phyloP scores from a whole-genome alignment of 2,888 invertebrate genomes.

The Meliscaeva auricollis region DNA sequence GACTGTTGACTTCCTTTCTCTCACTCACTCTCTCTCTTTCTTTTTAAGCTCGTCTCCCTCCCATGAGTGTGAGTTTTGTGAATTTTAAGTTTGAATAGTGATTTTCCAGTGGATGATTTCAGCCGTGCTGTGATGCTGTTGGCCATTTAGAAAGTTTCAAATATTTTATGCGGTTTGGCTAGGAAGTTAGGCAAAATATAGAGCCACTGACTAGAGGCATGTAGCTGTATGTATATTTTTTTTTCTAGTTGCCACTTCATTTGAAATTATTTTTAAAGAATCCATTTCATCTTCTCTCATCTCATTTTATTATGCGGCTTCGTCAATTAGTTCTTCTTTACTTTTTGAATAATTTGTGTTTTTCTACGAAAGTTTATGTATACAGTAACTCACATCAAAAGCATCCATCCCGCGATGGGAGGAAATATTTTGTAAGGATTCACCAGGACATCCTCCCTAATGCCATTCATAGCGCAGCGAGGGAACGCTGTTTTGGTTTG shows the following conservation, averaged over 20 bases:
- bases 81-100: slow-evolving; percentile 58
- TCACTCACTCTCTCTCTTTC: no score
- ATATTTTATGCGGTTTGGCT: slow-evolving; percentile 60
- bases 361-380: slow-evolving; percentile 18
- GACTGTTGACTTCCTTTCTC: slow-evolving; percentile 9
- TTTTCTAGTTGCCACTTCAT: slow-evolving; percentile 64
- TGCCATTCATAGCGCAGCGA: not conserved
- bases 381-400: slow-evolving; percentile 39
- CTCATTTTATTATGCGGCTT: not conserved
- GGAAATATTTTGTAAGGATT: slow-evolving; percentile 48
- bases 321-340: slow-evolving; percentile 69
- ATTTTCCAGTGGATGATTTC: slow-evolving; percentile 64
- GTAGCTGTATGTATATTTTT: no score
- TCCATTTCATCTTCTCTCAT: slow-evolving; percentile 28
- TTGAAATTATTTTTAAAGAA: slow-evolving; percentile 61
- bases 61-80: slow-evolving; percentile 24
- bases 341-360: slow-evolving; percentile 6
- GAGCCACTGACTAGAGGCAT: not conserved
- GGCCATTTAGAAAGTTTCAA: slow-evolving; percentile 68
- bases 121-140: slow-evolving; percentile 29
- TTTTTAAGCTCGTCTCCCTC: no score
- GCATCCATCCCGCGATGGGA: slow-evolving; percentile 15
- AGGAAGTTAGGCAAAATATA: slow-evolving; percentile 12
- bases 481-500: slow-evolving; percentile 45
- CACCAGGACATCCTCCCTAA: slow-evolving; percentile 11